These are phyloP conservation scores for Desoria tigrina DNA, from an alignment of 2,888 invertebrate species.

Conservation along the genomic window DNA sequence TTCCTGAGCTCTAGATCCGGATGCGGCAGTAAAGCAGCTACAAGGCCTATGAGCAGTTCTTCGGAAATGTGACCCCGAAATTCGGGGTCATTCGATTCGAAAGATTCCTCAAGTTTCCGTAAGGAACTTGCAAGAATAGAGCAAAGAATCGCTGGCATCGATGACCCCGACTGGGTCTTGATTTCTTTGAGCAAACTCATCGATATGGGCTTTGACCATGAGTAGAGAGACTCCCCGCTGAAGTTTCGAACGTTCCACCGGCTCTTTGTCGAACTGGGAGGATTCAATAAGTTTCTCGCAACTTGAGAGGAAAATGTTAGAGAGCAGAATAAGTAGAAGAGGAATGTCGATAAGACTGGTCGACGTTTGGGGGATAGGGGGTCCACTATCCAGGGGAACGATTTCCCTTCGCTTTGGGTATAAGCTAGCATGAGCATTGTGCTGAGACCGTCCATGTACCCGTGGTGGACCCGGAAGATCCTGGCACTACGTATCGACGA, in stretches of 20 bases:
- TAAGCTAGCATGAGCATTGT: slow-evolving; percentile 43
- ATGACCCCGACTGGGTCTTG: slow-evolving; percentile 25
- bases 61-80: background rate
- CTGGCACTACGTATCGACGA: slow-evolving; percentile 31
- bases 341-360: slow-evolving; percentile 25
- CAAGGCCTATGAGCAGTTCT: slow-evolving; percentile 21
- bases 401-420: slow-evolving; percentile 37
- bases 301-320: slow-evolving; percentile 36
- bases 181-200: slow-evolving; percentile 31
- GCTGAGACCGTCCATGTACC: slow-evolving; percentile 44
- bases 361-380: slow-evolving; percentile 36
- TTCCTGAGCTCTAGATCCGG: slow-evolving; percentile 37
- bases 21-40: slow-evolving; percentile 45
- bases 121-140: slow-evolving; percentile 33
- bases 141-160: slow-evolving; percentile 42
- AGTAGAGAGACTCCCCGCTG: slow-evolving; percentile 35
- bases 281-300: slow-evolving; percentile 32
- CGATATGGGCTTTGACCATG: slow-evolving; percentile 40
- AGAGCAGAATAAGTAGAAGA: slow-evolving; percentile 35
- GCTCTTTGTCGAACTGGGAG: slow-evolving; percentile 24
- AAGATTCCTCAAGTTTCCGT: slow-evolving; percentile 32
- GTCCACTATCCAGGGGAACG: slow-evolving; percentile 42
- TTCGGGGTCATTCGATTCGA: background rate
- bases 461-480: slow-evolving; percentile 47
- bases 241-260: slow-evolving; percentile 37